Conservation (phyloP, 1,140 invertebrate genomes). For the Papilio machaon region DNA sequence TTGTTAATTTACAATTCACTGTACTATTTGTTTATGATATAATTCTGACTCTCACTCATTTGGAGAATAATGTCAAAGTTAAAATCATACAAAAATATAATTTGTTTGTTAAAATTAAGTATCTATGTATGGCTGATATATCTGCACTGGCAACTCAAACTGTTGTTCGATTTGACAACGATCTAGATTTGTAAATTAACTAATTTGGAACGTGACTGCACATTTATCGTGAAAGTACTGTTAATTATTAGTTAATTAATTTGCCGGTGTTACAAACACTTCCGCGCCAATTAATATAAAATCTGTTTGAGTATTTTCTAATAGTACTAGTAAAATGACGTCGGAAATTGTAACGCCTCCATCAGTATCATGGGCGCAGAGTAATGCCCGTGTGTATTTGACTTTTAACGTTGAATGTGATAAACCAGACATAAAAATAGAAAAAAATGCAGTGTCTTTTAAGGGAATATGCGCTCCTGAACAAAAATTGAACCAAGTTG, state of each 20-base stretch:
- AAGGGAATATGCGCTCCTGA: slow-evolving; percentile 93
- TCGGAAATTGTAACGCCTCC: slow-evolving; percentile 85
- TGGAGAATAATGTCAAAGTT: neutral
- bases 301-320: slow-evolving; percentile 33
- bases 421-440: slow-evolving; percentile 89
- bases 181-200: slow-evolving; percentile 28
- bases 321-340: slow-evolving; percentile 60
- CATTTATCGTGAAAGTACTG: slow-evolving; percentile 27
- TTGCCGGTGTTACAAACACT: slow-evolving; percentile 31
- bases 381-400: slow-evolving; percentile 89
- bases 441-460: slow-evolving; percentile 91
- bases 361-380: slow-evolving; percentile 95
- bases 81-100: neutral
- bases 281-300: neutral
- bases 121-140: neutral
- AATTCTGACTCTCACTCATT: neutral
- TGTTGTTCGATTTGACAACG: slow-evolving; percentile 39
- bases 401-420: slow-evolving; percentile 95
- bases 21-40: neutral
- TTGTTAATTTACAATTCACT: too few relatives aligned
- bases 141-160: slow-evolving; percentile 25
- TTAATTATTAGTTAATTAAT: slow-evolving; percentile 7
- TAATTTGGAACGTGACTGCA: slow-evolving; percentile 34
- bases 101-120: neutral
- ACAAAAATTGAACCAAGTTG: slow-evolving; percentile 92